Evolutionary conservation across 2,888 invertebrate genomes (phyloP).

Genomic region (Mythimna loreyi): DNA sequence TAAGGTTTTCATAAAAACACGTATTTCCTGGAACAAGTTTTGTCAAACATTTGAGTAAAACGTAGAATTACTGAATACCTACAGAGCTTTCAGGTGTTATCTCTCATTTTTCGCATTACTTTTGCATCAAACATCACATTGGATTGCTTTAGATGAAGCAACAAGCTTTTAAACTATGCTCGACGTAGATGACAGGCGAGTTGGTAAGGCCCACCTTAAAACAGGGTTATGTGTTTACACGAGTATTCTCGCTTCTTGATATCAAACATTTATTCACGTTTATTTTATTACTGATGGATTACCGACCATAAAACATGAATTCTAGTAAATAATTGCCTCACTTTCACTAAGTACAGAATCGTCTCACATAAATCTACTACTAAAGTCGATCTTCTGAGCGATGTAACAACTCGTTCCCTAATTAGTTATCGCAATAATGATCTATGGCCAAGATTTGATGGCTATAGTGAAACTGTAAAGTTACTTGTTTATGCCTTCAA

Average conservation of each 20-base stretch:
- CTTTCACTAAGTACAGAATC: conserved; percentile 14
- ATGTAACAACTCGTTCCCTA: conserved; percentile 29
- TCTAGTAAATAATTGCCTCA: background rate
- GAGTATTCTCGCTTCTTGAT: background rate
- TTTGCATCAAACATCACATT: too few relatives aligned
- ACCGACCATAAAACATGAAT: background rate
- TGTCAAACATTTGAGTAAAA: too few relatives aligned
- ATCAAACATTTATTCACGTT: background rate
- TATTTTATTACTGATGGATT: background rate
- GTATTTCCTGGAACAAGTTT: too few relatives aligned
- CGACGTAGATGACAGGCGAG: too few relatives aligned
- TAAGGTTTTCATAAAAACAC: too few relatives aligned
- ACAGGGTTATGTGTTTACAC: background rate
- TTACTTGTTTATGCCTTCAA: conserved; percentile 25
- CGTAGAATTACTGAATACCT: too few relatives aligned
- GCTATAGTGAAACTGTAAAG: conserved; percentile 45
- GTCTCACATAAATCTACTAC: conserved; percentile 11
- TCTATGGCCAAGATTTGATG: conserved; percentile 33
- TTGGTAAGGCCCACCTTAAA: too few relatives aligned
- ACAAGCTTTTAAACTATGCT: too few relatives aligned
- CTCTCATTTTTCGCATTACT: too few relatives aligned
- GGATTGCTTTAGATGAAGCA: too few relatives aligned
- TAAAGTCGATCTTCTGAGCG: conserved; percentile 15
- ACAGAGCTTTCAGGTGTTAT: too few relatives aligned
- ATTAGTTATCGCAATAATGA: conserved; percentile 42